Percentiles rank a stretch among this genome's conserved stretches.
Conservation (phyloP, 2,888 invertebrate species). For the Xanthorhoe designata region DNA sequence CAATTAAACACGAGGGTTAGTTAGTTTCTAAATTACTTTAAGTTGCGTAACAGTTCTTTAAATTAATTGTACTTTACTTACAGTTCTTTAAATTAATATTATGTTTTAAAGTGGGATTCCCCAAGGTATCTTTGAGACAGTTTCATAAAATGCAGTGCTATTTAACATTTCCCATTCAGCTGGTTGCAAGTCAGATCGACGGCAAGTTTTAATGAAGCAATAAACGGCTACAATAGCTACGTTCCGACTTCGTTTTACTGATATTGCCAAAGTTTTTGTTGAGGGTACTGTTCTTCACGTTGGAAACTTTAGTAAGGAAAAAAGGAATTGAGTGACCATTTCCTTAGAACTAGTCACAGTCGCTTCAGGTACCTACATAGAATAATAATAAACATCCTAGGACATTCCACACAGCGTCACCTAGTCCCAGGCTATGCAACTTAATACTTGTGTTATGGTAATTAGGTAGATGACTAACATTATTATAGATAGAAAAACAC, state of each 20-base stretch:
- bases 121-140: background rate
- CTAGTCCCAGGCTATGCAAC: too few relatives aligned
- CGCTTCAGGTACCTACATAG: background rate
- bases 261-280: slow-evolving; percentile 41
- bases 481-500: too few relatives aligned
- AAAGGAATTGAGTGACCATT: background rate
- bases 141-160: slow-evolving; percentile 1
- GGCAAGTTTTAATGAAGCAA: slow-evolving; percentile 49
- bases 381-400: background rate
- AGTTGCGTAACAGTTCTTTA: too few relatives aligned
- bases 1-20: too few relatives aligned
- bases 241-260: slow-evolving; percentile 42
- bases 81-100: too few relatives aligned
- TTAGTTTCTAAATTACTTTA: too few relatives aligned
- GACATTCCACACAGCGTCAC: background rate
- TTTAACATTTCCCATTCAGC: slow-evolving; percentile 13
- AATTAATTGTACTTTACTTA: too few relatives aligned
- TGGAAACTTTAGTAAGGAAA: background rate
- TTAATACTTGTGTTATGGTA: too few relatives aligned
- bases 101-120: background rate
- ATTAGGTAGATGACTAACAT: too few relatives aligned
- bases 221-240: slow-evolving; percentile 44
- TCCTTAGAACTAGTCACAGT: too few relatives aligned
- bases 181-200: slow-evolving; percentile 27
- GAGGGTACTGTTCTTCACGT: slow-evolving; percentile 9